phyloP scores from a whole-genome alignment of 2,797 vertebrate species.

The Phataginus tetradactyla region DNA sequence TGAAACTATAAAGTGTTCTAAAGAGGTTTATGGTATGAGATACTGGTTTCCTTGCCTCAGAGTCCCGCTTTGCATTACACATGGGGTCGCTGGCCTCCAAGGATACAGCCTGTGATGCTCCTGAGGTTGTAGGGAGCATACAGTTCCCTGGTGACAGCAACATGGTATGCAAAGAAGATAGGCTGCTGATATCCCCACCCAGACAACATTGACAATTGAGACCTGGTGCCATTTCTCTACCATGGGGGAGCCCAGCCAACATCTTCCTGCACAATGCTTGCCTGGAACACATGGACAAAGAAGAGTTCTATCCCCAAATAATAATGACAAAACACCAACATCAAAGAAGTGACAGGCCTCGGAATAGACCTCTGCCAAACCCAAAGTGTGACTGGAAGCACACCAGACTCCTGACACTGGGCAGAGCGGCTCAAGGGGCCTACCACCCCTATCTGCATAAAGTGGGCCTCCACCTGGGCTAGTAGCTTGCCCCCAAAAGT shows the following conservation, averaged over 20 bases:
- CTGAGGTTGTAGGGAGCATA: not conserved
- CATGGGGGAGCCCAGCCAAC: not conserved
- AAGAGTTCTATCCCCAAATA: not conserved
- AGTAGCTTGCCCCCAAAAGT: not conserved
- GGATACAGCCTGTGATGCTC: not conserved
- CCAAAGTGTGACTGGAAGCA: not conserved
- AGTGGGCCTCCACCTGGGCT: rapidly evolving
- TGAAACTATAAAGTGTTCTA: not conserved
- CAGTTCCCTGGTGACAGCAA: not conserved
- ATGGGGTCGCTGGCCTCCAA: not conserved
- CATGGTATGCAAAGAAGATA: not conserved
- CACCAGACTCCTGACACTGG: not conserved
- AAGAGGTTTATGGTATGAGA: not conserved
- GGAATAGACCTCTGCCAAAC: not conserved
- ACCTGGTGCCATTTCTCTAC: not conserved
- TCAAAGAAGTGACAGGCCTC: rapidly evolving
- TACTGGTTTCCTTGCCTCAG: not conserved
- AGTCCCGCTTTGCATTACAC: not conserved
- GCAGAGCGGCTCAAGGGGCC: not conserved
- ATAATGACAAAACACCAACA: not conserved
- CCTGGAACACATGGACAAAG: not conserved
- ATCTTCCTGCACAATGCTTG: not conserved
- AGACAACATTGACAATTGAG: rapidly evolving
- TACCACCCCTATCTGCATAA: not conserved
- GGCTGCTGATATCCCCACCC: rapidly evolving